Conservation (phyloP, 2,888 invertebrate genomes). For the Acanthosepion pharaonis region DNA sequence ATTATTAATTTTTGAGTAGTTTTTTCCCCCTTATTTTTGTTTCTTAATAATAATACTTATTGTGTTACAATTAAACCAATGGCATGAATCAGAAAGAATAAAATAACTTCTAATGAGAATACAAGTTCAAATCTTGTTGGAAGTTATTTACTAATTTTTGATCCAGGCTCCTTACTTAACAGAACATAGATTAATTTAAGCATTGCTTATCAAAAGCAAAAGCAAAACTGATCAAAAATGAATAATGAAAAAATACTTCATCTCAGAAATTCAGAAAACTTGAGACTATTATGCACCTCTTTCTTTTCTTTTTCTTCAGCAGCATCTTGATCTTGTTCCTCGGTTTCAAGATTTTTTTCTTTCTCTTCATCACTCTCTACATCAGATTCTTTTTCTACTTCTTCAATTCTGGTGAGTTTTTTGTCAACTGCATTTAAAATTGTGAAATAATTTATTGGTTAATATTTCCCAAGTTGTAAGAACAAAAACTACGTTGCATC, state of each 20-base stretch:
- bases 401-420: neutral
- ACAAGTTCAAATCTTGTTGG: too few relatives aligned
- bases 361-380: constrained; percentile 76
- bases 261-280: neutral
- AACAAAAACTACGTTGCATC: too few relatives aligned
- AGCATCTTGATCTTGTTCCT: constrained; percentile 52
- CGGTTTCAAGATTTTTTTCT: constrained; percentile 65
- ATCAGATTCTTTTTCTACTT: constrained; percentile 51
- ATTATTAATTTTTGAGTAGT: too few relatives aligned
- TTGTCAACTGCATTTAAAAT: neutral
- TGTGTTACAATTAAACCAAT: too few relatives aligned
- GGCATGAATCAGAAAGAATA: too few relatives aligned
- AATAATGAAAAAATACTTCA: neutral
- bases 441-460: neutral
- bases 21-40: too few relatives aligned
- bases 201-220: too few relatives aligned
- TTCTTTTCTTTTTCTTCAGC: constrained; percentile 54
- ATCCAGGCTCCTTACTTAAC: too few relatives aligned
- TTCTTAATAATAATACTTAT: too few relatives aligned
- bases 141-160: too few relatives aligned
- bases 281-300: constrained; percentile 33
- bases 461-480: neutral
- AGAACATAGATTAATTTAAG: too few relatives aligned
- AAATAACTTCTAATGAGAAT: too few relatives aligned
- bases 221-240: neutral